Evolutionary conservation across 2,888 invertebrate species (phyloP).

Genomic region (Heliconius ethilla): DNA sequence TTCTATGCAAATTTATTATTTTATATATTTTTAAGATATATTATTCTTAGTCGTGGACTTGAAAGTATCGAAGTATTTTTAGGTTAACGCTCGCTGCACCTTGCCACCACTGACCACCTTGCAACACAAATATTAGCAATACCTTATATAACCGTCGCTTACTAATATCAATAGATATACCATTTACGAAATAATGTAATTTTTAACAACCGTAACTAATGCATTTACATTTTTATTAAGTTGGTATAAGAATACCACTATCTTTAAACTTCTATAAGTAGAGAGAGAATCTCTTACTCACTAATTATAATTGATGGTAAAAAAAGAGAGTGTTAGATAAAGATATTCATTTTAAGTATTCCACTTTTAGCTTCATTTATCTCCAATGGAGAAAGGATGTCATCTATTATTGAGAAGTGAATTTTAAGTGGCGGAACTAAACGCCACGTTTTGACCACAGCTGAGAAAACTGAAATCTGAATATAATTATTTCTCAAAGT

Average conservation of each 20-base stretch:
- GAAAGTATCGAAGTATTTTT: conserved; percentile 14
- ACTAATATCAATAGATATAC: conserved; percentile 12
- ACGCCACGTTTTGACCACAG: too few species aligned
- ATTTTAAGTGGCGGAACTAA: too few species aligned
- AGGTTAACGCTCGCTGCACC: conserved; percentile 40
- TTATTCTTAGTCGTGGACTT: background rate
- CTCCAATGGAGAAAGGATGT: too few species aligned
- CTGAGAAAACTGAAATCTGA: too few species aligned
- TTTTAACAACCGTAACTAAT: conserved; percentile 7
- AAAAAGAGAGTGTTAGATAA: too few species aligned
- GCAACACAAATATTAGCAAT: conserved; percentile 32
- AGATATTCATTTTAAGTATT: too few species aligned
- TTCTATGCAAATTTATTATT: background rate
- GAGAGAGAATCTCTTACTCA: too few species aligned
- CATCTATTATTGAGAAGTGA: too few species aligned
- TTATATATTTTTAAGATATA: background rate
- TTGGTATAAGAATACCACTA: background rate
- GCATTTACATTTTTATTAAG: conserved; percentile 5
- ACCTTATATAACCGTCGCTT: conserved; percentile 31
- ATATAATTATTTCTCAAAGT: too few species aligned
- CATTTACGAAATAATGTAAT: conserved; percentile 14
- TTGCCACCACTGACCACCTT: conserved; percentile 42
- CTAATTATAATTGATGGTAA: too few species aligned
- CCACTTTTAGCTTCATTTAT: too few species aligned
- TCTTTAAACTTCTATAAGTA: background rate